Percentiles rank a stretch among this genome's conserved stretches.
These are phyloP conservation scores for Typhlichthys subterraneus DNA, from an alignment of 2,797 vertebrate genomes.

Conservation along the genomic window DNA sequence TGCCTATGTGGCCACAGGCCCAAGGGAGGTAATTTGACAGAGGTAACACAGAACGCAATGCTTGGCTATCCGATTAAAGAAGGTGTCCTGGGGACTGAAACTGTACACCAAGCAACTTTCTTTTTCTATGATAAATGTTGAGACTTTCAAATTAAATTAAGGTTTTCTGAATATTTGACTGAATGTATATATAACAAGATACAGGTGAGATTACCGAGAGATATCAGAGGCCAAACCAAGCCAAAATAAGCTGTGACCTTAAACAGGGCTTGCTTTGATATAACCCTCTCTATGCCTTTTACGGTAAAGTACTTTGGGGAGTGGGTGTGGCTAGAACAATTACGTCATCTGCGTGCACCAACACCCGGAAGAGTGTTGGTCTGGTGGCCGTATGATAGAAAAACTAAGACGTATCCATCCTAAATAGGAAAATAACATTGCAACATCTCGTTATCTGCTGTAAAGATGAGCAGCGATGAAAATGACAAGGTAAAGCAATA, in stretches of 20 bases:
- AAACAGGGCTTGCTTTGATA: too few species aligned
- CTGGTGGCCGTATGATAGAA: too few species aligned
- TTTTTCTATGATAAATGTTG: neutral
- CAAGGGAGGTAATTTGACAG: constrained; percentile 30
- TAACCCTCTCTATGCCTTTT: constrained; percentile 61
- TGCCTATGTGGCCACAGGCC: constrained; percentile 39
- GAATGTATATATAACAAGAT: constrained; percentile 61
- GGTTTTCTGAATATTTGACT: neutral
- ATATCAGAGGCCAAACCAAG: neutral
- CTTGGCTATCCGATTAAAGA: constrained; percentile 14
- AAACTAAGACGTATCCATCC: neutral
- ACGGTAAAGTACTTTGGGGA: constrained; percentile 47
- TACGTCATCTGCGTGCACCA: constrained; percentile 66
- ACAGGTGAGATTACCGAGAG: constrained; percentile 12
- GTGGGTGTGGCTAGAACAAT: constrained; percentile 25
- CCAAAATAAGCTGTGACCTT: too few species aligned
- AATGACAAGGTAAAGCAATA: constrained; percentile 58
- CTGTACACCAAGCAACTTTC: constrained; percentile 18
- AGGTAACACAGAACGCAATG: constrained; percentile 28
- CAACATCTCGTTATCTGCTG: neutral
- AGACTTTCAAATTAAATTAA: neutral
- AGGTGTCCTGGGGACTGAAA: constrained; percentile 24
- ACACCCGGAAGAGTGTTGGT: constrained; percentile 60
- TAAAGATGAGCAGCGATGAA: constrained; percentile 60
- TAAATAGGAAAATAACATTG: neutral